Evolutionary conservation across 2,797 vertebrate genomes (phyloP), one percentile per base, ranked within the genome.

Genomic region (Loris lydekkerianus): DNA sequence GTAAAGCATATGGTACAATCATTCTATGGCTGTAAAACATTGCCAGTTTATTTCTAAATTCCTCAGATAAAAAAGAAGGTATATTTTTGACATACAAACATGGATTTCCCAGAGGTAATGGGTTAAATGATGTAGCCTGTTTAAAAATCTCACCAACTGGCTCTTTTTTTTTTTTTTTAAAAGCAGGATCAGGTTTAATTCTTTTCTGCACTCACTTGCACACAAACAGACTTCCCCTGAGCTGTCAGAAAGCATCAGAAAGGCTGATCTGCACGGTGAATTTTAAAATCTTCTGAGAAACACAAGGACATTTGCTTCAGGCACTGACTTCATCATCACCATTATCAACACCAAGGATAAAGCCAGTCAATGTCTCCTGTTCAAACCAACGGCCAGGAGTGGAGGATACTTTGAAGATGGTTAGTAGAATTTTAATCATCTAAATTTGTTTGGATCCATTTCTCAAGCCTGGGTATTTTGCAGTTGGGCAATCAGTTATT

Each of bases 201-300:
- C 23, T 69, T 92, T 93, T 67, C 78, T 93, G 49, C 7, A 86
- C 90, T 93, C 53, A 78, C 53, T 86, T 58, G 49, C 73, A 91
- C 73, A 96, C 72, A 94, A 86, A 88, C 69, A 60, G 58, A 84
- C 31, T 5, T 7, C 91, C 63, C 20, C 49, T 9, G 23, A 96
- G 77, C 93, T 97, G 91, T 96, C 96, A 94, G 83, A 95, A 97
- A 95, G 91, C 63, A 96, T 96, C 92, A 20, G 80, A 96, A n/a
- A 82, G 43, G n/a, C 49, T 1, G 8, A 97, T 96, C 72, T 97
- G 63, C 72, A 91, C 69, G 87, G 77, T 70, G 85, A 93, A 95
- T 93, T 73, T 72, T n/a, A 93, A 96, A 97, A 73, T 70, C 78
- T 87, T 87, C 87, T 49, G 14, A 77, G 85, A 88, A 78, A 96